Percentiles rank a stretch among this genome's conserved stretches.
Evolutionary conservation across 2,113 vertebrate species (phyloP).

Genomic region (Paralichthys olivaceus): DNA sequence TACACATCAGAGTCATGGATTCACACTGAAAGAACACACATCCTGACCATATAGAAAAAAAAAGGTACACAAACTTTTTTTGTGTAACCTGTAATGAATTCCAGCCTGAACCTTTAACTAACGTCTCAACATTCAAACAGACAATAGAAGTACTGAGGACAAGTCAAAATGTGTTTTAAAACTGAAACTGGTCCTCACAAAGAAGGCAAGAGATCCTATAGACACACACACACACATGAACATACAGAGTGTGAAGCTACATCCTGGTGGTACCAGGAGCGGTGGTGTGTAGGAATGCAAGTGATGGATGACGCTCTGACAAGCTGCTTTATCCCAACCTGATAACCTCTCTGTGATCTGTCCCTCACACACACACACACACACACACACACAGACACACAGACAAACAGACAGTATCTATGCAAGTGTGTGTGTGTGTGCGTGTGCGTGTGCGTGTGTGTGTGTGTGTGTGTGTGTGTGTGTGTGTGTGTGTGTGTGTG

Average conservation of each 20-base stretch:
- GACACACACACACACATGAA: constrained; percentile 2
- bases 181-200: constrained; percentile 1
- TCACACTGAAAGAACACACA: not conserved
- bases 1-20: too few species aligned
- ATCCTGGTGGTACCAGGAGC: constrained; percentile 77
- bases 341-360: constrained; percentile 70
- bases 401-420: constrained; percentile 8
- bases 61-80: too few species aligned
- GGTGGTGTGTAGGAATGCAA: constrained; percentile 70
- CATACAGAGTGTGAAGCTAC: not conserved
- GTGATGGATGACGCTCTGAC: constrained; percentile 74
- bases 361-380: constrained; percentile 36
- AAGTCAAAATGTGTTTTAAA: not conserved
- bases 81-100: too few species aligned
- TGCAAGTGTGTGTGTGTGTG: constrained; percentile 13
- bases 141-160: not conserved
- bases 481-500: constrained; percentile 9
- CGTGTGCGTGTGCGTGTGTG: constrained; percentile 13
- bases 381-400: constrained; percentile 1
- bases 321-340: constrained; percentile 58
- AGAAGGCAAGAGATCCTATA: not conserved
- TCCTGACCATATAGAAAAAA: too few species aligned
- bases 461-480: constrained; percentile 9
- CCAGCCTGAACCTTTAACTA: too few species aligned
- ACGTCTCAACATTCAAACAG: not conserved